Percentiles rank a stretch among this genome's conserved stretches.
Conservation (phyloP, 1,140 invertebrate genomes). For the Leucophenga varia region DNA sequence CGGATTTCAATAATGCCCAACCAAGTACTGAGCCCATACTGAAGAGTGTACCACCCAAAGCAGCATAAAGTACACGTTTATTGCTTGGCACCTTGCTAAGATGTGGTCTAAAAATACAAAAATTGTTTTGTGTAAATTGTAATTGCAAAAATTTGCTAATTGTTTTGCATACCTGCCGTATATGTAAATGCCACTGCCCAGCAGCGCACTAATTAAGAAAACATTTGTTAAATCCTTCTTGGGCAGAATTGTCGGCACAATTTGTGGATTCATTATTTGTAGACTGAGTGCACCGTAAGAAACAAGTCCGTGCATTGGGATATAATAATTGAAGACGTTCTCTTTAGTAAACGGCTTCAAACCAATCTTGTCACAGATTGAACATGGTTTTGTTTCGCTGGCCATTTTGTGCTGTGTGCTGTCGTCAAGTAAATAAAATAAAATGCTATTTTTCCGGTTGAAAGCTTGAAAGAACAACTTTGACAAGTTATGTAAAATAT, state of each 20-base stretch:
- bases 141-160: no score
- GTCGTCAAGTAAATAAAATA: no score
- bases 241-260: slow-evolving; percentile 59
- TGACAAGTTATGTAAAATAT: no score
- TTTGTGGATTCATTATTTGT: slow-evolving; percentile 68
- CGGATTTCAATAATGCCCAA: slow-evolving; percentile 70
- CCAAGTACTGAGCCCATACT: slow-evolving; percentile 72
- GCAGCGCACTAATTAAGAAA: slow-evolving; percentile 63
- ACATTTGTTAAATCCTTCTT: slow-evolving; percentile 58
- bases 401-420: slow-evolving; percentile 39
- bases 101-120: slow-evolving; percentile 54
- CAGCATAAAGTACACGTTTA: slow-evolving; percentile 61
- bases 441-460: no score
- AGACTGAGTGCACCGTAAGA: slow-evolving; percentile 65
- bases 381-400: slow-evolving; percentile 29
- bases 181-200: slow-evolving; percentile 65
- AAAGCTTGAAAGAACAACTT: no score
- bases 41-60: slow-evolving; percentile 67
- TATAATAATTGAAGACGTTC: slow-evolving; percentile 65
- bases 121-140: no score
- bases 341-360: slow-evolving; percentile 62
- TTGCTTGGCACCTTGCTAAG: slow-evolving; percentile 51
- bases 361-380: slow-evolving; percentile 59
- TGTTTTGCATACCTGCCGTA: slow-evolving; percentile 52
- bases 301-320: slow-evolving; percentile 62